A percentile compares a stretch with the other conserved stretches of the same genome.
Conservation (phyloP, 2,888 invertebrate genomes). For the Notocelia uddmanniana region DNA sequence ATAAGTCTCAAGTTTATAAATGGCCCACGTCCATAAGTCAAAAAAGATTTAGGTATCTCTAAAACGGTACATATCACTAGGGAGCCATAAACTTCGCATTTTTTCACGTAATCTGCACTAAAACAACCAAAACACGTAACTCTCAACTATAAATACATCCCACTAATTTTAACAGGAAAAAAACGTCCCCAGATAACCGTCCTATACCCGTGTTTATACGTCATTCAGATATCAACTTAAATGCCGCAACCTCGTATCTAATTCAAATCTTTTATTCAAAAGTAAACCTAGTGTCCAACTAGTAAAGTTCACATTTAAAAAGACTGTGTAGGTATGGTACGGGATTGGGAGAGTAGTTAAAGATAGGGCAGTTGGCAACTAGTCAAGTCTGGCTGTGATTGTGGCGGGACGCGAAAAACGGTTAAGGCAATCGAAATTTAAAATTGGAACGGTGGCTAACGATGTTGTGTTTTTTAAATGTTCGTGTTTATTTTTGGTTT, state of each 20-base stretch:
- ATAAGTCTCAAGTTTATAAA: neutral
- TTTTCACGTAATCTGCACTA: constrained; percentile 26
- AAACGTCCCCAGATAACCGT: constrained; percentile 28
- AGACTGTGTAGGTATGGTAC: neutral
- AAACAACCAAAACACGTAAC: constrained; percentile 29
- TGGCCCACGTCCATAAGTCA: neutral
- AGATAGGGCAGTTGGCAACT: constrained; percentile 32
- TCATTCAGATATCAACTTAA: constrained; percentile 28
- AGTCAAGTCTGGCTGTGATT: constrained; percentile 30
- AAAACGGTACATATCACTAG: neutral
- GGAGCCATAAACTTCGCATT: constrained; percentile 3
- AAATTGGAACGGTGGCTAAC: constrained; percentile 30
- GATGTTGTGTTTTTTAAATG: neutral
- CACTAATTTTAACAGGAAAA: constrained; percentile 37
- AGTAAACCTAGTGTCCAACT: neutral
- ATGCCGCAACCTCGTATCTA: constrained; percentile 11
- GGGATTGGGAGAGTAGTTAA: neutral
- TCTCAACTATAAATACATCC: constrained; percentile 26
- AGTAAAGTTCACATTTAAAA: neutral
- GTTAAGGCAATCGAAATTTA: constrained; percentile 38
- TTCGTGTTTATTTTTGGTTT: neutral
- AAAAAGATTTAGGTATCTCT: neutral
- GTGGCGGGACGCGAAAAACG: constrained; percentile 33
- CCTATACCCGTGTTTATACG: constrained; percentile 31
- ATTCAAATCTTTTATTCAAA: neutral